A percentile compares a stretch with the other conserved stretches of the same genome.
These are phyloP conservation scores for Bufo bufo DNA, from an alignment of 2,113 vertebrate species.

Conservation along the genomic window DNA sequence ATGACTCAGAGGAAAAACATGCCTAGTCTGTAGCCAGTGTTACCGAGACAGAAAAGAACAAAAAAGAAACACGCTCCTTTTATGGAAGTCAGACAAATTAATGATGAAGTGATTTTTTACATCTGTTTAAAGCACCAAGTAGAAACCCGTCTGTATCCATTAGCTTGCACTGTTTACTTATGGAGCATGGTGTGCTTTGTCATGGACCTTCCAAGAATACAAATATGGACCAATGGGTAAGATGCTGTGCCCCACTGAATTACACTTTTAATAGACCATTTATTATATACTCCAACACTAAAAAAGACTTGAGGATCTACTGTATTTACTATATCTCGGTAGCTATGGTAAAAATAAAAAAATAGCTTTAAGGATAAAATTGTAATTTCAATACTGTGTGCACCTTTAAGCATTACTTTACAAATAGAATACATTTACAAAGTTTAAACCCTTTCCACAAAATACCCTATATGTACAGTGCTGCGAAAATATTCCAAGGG, in stretches of 20 bases:
- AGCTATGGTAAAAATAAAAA: too few relatives aligned
- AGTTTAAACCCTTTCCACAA: too few relatives aligned
- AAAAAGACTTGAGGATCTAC: too few relatives aligned
- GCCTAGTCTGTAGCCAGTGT: slow-evolving; percentile 68
- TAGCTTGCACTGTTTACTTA: slow-evolving; percentile 23
- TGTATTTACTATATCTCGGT: too few relatives aligned
- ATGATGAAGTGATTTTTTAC: slow-evolving; percentile 40
- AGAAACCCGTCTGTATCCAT: slow-evolving; percentile 17
- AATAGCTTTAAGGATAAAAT: too few relatives aligned
- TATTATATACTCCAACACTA: background rate
- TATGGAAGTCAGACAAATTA: slow-evolving; percentile 69
- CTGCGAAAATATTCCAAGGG: too few relatives aligned
- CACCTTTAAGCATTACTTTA: too few relatives aligned
- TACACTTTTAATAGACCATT: background rate
- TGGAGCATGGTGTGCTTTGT: background rate
- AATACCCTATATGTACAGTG: too few relatives aligned
- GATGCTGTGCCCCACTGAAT: background rate
- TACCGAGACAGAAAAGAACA: slow-evolving; percentile 62
- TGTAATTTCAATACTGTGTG: too few relatives aligned
- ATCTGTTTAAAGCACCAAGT: slow-evolving; percentile 38
- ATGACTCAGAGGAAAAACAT: slow-evolving; percentile 72
- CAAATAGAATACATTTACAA: too few relatives aligned
- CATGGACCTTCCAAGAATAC: background rate
- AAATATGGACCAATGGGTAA: background rate
- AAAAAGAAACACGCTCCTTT: slow-evolving; percentile 71